Evolutionary conservation across 1,140 invertebrate genomes (phyloP), one percentile per base, ranked within the genome.

Genomic region (Dryas iulia): DNA sequence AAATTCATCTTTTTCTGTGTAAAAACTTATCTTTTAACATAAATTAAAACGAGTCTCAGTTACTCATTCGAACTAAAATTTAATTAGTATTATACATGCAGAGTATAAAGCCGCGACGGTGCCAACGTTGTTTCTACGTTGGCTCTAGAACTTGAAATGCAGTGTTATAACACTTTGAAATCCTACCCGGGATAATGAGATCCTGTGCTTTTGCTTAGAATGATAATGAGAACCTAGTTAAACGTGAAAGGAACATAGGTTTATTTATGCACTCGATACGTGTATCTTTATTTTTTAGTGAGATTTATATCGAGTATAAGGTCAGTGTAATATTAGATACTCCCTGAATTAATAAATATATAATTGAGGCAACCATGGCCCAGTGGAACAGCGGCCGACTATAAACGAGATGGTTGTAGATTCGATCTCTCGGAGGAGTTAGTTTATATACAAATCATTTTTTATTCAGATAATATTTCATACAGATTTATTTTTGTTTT

Each of bases 71-170:
- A 47, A 47, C 39, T 47, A 47, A 47, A 47, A 47, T 47, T 47
- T 47, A 21, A 47, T 47, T 47, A 47, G 39, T 21, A 47, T 47
- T 47, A 47, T 18, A 47, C 18, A 47, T 47, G 39, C 18, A 47
- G 14, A 21, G 39, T 78, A 77, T 79, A 84, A 83, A 73, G 66
- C 71, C 52, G 71, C 66, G 77, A 77, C 77, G 76, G 67, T 77
- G 78, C 74, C 79, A 77, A 74, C 77, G 79, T 78, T 86, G 80
- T 86, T 85, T 79, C 73, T 76, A 77, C 83, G 80, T 84, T 83
- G 79, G 77, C 83, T 83, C 84, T 75, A 69, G 63, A 80, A 85
- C 78, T 87, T 77, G 73, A 74, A 83, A 83, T 77, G 75, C 76
- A 79, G 72, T 67, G 76, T 76, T 74, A 79, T 74, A 73, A 61